Base-by-base conservation (phyloP, 2,797 vertebrate species). In the Sebastes minor region DNA sequence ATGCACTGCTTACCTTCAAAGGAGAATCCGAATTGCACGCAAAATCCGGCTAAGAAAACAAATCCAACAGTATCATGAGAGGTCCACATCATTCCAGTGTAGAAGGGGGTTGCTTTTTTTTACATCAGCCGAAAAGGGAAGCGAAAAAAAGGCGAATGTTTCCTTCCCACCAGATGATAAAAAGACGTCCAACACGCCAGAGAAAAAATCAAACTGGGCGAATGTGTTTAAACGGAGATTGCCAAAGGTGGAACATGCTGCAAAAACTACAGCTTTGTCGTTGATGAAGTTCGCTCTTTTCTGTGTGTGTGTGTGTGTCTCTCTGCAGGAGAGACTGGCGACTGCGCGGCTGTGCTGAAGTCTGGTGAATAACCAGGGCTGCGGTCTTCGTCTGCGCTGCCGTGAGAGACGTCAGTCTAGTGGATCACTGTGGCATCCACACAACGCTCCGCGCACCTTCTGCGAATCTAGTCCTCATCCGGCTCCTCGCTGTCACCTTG, bases 21-120 rank as follows among this genome's bases (percentile, higher is more conserved):
- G 62, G 93, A 93, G 89, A 92, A 95, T 92, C 94, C 96, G 5
- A 95, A 87, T 35, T 95, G 96, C 81, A 95, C 89, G 6, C 94
- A 96, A 76, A 96, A 92, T 87, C 94, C 93, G 78, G 91, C 93
- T 53, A 96, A 85, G 89, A 96, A 94, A 91, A 95, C 89, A 93
- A 96, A 95, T 95, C 96, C 96, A 94, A 95, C 87, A 88, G 91
- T 91, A 65, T 95, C 95, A 65, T 94, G 95, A 94, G 94, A 94
- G 93, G 91, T 95, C 95, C 95, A 95, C 96, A 96, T 96, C 89
- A 86, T 96, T 95, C 93, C 94, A 92, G 49, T 42, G 57, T 62
- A 74, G 73, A 72, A 72, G 22, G 23, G 27, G 80, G 65, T 33
- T 55, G 75, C 38, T 80, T 80, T 69, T 80, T 83, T 90, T 94